Base-by-base conservation (phyloP, 2,113 vertebrate species). In the Myotis yumanensis region DNA sequence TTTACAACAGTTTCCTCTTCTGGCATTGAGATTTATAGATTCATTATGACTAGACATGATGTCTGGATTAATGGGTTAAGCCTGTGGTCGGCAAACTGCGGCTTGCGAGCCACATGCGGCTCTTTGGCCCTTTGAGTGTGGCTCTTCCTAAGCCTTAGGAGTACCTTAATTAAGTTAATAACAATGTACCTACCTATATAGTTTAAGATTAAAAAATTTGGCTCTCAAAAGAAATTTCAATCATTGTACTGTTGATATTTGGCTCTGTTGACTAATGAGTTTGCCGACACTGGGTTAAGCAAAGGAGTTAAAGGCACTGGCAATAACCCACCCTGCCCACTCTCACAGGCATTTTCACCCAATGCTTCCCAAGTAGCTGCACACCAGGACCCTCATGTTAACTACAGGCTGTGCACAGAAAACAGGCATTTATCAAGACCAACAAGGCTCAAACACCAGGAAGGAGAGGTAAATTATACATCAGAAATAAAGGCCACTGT, bases 371-470 rank as follows among this genome's bases (percentile, higher is more conserved):
- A 86, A 93, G 77, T n/a, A 92, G 68, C 16, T 82, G 52, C 72
- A 96, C 35, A 76, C 35, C 40, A 90, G 90, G 72, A 81, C 25
- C 59, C 54, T 23, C 35, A 75, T 72, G 85, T 92, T 92, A 92
- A 93, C 82, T 59, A 30, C 25, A 97, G 83, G 69, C 4, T 77
- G 15, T 71, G 40, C 54, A 86, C 0, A 91, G 94, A 95, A 81
- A 92, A 86, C 72, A 94, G 48, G 68, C 73, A 95, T 64, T 96
- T 86, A 96, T 93, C 86, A 96, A 95, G 80, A 76, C 69, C 68
- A 96, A 89, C 82, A 96, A 95, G 82, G 6, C 20, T 91, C 71
- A 89, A 81, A 96, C 52, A 93, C 59, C 72, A 95, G 89, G 64
- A 88, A 93, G 2, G 40, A 86, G 69, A 85, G 43, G 94, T 88